phyloP scores from a whole-genome alignment of 1,140 invertebrate species.

The Drosophila gunungcola region DNA sequence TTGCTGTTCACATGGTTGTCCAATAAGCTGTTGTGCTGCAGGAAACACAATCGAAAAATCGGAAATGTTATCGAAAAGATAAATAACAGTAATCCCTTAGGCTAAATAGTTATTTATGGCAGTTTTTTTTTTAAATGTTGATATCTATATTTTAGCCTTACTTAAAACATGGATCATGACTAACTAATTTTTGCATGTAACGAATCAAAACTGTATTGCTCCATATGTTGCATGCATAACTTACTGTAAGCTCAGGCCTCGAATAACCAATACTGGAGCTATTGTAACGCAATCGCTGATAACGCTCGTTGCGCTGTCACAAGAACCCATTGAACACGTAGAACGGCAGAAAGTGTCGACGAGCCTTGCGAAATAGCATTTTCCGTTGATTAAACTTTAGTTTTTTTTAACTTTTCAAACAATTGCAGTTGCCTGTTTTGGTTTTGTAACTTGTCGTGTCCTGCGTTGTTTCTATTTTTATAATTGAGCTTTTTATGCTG shows the following conservation, averaged over 20 bases:
- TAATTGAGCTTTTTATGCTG: slow-evolving; percentile 12
- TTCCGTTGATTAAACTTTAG: slow-evolving; percentile 9
- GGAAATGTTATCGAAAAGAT: not conserved
- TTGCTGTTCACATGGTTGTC: slow-evolving; percentile 70
- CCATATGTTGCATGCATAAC: slow-evolving; percentile 24
- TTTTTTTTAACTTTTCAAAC: not conserved
- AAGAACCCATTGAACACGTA: slow-evolving; percentile 78
- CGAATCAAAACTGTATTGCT: not conserved
- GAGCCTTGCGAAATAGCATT: slow-evolving; percentile 74
- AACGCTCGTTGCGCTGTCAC: slow-evolving; percentile 75
- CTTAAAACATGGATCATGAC: not conserved
- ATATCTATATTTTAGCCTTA: no score
- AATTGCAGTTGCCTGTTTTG: slow-evolving; percentile 28
- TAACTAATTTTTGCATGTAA: not conserved
- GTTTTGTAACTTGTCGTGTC: slow-evolving; percentile 35
- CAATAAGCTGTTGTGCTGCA: slow-evolving; percentile 61
- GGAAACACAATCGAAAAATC: not conserved
- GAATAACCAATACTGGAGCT: slow-evolving; percentile 48
- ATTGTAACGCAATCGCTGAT: slow-evolving; percentile 75
- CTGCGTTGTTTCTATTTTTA: not conserved
- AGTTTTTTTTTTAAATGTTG: no score
- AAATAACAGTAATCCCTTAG: no score
- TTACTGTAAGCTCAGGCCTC: slow-evolving; percentile 58
- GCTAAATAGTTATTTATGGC: no score
- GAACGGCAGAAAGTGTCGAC: slow-evolving; percentile 73